A percentile compares a stretch with the other conserved stretches of the same genome.
These are phyloP conservation scores for Salpingus planirostris DNA, from an alignment of 2,888 invertebrate species.

Conservation along the genomic window DNA sequence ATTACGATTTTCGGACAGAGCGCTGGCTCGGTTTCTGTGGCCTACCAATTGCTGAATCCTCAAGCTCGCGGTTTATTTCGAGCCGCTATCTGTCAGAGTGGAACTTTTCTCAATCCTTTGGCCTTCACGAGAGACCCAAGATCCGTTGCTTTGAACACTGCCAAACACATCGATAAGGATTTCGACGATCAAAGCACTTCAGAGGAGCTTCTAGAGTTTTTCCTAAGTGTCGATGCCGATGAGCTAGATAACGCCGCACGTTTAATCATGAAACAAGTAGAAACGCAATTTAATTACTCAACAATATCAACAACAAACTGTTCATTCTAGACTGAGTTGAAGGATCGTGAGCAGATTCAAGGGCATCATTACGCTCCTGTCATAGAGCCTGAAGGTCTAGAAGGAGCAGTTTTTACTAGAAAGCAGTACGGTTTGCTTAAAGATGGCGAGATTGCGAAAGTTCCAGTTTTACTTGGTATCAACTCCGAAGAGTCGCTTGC, in stretches of 20 bases:
- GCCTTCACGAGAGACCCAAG: slow-evolving; percentile 6
- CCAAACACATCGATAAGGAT: neutral
- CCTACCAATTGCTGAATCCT: slow-evolving; percentile 7
- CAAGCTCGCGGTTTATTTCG: slow-evolving; percentile 12
- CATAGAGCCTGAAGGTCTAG: slow-evolving; percentile 2
- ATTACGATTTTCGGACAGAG: too few relatives aligned
- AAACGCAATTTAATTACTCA: neutral
- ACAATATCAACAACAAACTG: neutral
- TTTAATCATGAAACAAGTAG: neutral
- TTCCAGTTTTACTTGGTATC: slow-evolving; percentile 8
- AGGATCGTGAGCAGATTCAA: neutral
- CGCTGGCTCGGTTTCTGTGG: slow-evolving; percentile 11
- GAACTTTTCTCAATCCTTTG: slow-evolving; percentile 12
- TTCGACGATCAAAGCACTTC: neutral
- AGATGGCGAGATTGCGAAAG: slow-evolving; percentile 2
- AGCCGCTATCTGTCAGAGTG: slow-evolving; percentile 18
- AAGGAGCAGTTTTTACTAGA: slow-evolving; percentile 5
- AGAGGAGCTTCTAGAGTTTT: slow-evolving; percentile 1
- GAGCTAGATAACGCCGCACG: slow-evolving; percentile 2
- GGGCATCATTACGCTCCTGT: slow-evolving; percentile 3
- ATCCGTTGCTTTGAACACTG: slow-evolving; percentile 2
- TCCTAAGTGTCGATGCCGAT: slow-evolving; percentile 2
- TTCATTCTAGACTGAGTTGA: neutral
- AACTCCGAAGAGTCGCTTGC: slow-evolving; percentile 8
- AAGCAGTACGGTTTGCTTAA: slow-evolving; percentile 4